phyloP scores from a whole-genome alignment of 2,113 vertebrate species.

The Corythaixoides concolor region DNA sequence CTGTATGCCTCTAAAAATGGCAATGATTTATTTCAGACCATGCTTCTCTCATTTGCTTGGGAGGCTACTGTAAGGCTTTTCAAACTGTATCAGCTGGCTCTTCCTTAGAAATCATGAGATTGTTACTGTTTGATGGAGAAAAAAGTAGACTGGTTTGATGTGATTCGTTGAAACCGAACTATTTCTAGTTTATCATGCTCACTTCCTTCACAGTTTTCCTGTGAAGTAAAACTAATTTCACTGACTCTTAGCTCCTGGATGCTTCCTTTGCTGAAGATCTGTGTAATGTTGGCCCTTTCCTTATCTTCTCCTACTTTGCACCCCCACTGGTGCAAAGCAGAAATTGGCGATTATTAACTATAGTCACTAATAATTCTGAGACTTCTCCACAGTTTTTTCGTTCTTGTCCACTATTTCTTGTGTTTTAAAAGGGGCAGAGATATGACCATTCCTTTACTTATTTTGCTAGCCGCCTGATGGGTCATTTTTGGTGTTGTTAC shows the following conservation, averaged over 20 bases:
- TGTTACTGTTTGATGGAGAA: not conserved
- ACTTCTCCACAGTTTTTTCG: not conserved
- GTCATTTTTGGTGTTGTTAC: not conserved
- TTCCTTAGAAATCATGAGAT: not conserved
- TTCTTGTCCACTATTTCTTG: not conserved
- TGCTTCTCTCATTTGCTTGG: not conserved
- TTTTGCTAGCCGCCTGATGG: too few species aligned
- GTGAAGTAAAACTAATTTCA: not conserved
- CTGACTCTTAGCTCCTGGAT: not conserved
- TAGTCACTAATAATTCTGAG: not conserved
- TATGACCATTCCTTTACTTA: rapidly evolving
- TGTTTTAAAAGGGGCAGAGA: not conserved
- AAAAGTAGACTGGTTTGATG: not conserved
- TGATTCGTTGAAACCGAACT: constrained; percentile 17
- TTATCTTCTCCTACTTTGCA: not conserved
- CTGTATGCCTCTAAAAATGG: not conserved
- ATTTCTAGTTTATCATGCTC: not conserved
- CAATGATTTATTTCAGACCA: not conserved
- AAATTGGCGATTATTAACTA: not conserved
- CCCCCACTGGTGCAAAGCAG: not conserved
- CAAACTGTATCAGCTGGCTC: not conserved
- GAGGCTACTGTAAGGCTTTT: not conserved
- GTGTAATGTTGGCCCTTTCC: not conserved
- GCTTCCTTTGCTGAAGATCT: not conserved
- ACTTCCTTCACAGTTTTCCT: not conserved